Base-by-base conservation (phyloP, 2,797 vertebrate genomes). In the Pangasius sanitwongsei region DNA sequence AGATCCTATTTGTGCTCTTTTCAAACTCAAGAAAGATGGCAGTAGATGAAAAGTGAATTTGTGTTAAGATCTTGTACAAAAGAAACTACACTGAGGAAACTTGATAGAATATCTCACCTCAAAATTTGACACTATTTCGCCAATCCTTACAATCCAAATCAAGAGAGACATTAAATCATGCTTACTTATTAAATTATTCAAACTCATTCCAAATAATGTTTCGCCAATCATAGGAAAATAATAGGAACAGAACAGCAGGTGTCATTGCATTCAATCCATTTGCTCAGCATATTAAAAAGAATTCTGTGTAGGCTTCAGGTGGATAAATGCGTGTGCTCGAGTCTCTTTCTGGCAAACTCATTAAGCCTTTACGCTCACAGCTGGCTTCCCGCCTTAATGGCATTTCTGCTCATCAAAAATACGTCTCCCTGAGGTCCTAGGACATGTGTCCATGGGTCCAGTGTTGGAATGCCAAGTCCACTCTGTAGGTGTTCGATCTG, bases 401-500 rank as follows among this genome's bases (percentile, higher is more conserved):
- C 92, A 67, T 92, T 81, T 86, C 57, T 6, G 61, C 89, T 85
- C 82, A 78, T 89, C 86, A 87, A 88, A 86, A 94, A 93, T 94
- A 90, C 87, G 84, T 95, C 94, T 94, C 95, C 67, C 23, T 90
- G 91, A 94, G 93, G 94, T 95, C 94, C 90, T 93, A 93, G 93
- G 93, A 94, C 95, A 95, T 94, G 95, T 93, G 94, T 95, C 94
- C 95, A 90, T 65, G 90, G 93, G 92, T 92, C 92, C 94, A 95
- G 95, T 94, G 94, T 94, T 94, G 96, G 96, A 96, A 96, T 96
- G 95, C 94, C 67, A 92, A 91, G 93, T 34, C 93, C 89, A 89
- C 89, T 90, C 95, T 83, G 94, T 95, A 96, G 96, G 95, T 96
- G 95, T 91, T 94, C 92, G 91, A 92, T 87, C 93, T 91, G 90